phyloP scores from a whole-genome alignment of 2,113 vertebrate genomes.

The Verasper variegatus region DNA sequence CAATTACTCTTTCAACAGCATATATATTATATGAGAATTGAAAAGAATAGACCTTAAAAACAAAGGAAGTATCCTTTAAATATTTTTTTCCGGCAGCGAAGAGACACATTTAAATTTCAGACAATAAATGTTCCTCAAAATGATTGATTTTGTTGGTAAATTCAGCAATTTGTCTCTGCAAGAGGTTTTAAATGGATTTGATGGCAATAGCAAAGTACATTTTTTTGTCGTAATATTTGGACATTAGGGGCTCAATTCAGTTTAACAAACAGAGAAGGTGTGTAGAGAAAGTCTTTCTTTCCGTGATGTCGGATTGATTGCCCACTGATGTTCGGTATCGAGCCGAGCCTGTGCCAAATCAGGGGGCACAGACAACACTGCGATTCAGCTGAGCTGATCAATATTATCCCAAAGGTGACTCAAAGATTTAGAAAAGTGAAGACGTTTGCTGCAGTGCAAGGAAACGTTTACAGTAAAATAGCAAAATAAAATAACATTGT shows the following conservation, averaged over 20 bases:
- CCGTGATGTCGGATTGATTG: slow-evolving; percentile 48
- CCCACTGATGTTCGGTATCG: slow-evolving; percentile 47
- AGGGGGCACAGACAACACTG: slow-evolving; percentile 33
- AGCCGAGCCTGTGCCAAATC: slow-evolving; percentile 45
- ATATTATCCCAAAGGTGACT: slow-evolving; percentile 44
- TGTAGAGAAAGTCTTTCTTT: background rate
- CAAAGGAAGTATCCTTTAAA: background rate
- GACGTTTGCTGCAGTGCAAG: slow-evolving; percentile 28
- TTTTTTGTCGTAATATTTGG: slow-evolving; percentile 26
- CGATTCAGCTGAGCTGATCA: slow-evolving; percentile 51
- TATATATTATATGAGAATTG: background rate
- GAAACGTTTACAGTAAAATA: slow-evolving; percentile 31
- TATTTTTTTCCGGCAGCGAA: background rate
- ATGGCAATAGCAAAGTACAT: slow-evolving; percentile 29
- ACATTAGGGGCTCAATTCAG: slow-evolving; percentile 30
- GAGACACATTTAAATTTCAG: no score
- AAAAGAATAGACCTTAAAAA: background rate
- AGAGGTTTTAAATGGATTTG: slow-evolving; percentile 19
- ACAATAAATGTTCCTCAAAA: background rate
- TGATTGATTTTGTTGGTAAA: slow-evolving; percentile 3
- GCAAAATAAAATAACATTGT: slow-evolving; percentile 3
- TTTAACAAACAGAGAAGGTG: slow-evolving; percentile 38
- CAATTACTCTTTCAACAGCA: background rate
- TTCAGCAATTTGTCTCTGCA: slow-evolving; percentile 22
- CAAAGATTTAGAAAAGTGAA: slow-evolving; percentile 34